Conservation (phyloP, 2,888 invertebrate genomes). For the Acleris literana region DNA sequence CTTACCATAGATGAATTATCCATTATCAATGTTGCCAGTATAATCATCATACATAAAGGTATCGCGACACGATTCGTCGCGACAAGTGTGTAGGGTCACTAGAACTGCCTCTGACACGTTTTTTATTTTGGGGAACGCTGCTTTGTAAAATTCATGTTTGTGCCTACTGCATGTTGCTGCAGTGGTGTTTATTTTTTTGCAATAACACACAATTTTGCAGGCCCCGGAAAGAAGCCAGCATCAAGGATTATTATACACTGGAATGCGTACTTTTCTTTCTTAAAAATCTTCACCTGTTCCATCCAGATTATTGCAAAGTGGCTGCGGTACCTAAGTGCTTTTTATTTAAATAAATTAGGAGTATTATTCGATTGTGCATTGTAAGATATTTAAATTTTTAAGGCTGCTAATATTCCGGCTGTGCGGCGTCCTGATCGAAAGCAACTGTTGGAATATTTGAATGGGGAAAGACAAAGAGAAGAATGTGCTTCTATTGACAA, state of each 20-base stretch:
- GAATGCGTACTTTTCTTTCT: slow-evolving; percentile 97
- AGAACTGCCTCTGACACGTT: not conserved
- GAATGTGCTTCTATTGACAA: slow-evolving; percentile 97
- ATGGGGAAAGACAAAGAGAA: slow-evolving; percentile 91
- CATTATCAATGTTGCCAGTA: no score
- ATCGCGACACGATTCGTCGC: no score
- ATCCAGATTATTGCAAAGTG: slow-evolving; percentile 98
- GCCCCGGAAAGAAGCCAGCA: slow-evolving; percentile 94
- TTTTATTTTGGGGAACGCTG: no score
- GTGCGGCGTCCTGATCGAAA: slow-evolving; percentile 98
- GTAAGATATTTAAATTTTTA: slow-evolving; percentile 43
- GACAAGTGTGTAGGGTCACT: not conserved
- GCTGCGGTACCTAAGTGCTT: slow-evolving; percentile 93
- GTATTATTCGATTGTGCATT: not conserved
- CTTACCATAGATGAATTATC: no score
- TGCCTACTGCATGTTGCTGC: not conserved
- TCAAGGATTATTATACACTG: slow-evolving; percentile 98
- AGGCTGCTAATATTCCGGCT: slow-evolving; percentile 96
- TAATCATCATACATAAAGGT: no score
- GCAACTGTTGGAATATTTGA: slow-evolving; percentile 96
- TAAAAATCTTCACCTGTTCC: slow-evolving; percentile 95
- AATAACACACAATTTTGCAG: slow-evolving; percentile 73
- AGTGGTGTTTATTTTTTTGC: no score
- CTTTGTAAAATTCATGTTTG: not conserved
- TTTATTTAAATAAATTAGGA: not conserved